A percentile compares a stretch with the other conserved stretches of the same genome.
Evolutionary conservation across 2,888 invertebrate species (phyloP).

Genomic region (Lycophotia porphyrea): DNA sequence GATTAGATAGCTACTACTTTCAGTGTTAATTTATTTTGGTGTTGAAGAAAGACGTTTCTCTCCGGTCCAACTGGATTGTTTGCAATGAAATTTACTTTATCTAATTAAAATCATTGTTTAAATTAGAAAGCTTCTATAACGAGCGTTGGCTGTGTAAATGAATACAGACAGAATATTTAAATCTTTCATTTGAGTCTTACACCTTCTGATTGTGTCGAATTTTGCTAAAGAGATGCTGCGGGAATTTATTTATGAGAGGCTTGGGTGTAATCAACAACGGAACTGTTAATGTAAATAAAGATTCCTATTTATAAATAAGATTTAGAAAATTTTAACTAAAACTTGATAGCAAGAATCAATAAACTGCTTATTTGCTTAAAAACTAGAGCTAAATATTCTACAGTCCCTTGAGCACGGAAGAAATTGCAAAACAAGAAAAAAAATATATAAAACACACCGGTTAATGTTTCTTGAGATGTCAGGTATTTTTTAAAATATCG

Average conservation of each 20-base stretch:
- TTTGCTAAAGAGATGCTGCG: conserved; percentile 29
- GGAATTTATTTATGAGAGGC: conserved; percentile 46
- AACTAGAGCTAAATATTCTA: background rate
- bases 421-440: conserved; percentile 8
- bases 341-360: background rate
- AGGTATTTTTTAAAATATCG: conserved; percentile 39
- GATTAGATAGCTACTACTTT: conserved; percentile 52
- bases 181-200: conserved; percentile 55
- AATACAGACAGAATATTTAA: conserved; percentile 64
- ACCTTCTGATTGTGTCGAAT: conserved; percentile 60
- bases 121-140: conserved; percentile 65
- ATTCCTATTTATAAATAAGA: background rate
- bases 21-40: conserved; percentile 67
- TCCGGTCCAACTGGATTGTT: conserved; percentile 57
- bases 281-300: background rate
- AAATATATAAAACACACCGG: conserved; percentile 7
- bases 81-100: conserved; percentile 63
- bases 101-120: conserved; percentile 72
- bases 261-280: conserved; percentile 24
- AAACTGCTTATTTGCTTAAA: background rate
- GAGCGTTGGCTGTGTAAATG: conserved; percentile 49
- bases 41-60: conserved; percentile 61
- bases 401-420: background rate
- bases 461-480: conserved; percentile 26
- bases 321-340: background rate